Evolutionary conservation across 2,797 vertebrate species (phyloP), one percentile per base, ranked within the genome.

Genomic region (Salarias fasciatus): DNA sequence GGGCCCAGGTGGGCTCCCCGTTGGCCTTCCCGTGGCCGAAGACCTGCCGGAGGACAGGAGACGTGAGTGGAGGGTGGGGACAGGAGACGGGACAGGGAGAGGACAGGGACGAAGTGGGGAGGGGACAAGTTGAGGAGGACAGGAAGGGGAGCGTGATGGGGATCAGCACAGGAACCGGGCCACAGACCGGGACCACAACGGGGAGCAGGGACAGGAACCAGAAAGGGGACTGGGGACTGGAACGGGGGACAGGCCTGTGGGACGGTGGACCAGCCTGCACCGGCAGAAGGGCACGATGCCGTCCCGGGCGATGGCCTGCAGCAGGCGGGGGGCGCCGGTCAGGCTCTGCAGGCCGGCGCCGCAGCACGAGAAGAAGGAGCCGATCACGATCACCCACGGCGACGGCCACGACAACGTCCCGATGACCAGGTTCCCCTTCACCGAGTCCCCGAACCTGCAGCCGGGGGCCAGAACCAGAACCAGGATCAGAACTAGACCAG

Each of bases 21-120:
- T 98, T 98, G 37, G 96, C 93, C 89, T 98, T 99, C 43, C 97
- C 96, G 0, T 98, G 96, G 57, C 97, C 97, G n/a, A 98, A 99
- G 57, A 98, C 92, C 96, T 98, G 29, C 11, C 50, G 8, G 58
- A 5, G 35, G n/a, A 65, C 4, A 50, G 6, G 33, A 35, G 1
- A 35, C 33, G 33, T 35, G 33, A 35, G 33, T 33, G 35, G 33
- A 4, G 6, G 1, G 33, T 3, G 6, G 9, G 33, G 33, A n/a
- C n/a, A n/a, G n/a, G n/a, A n/a, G n/a, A n/a, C n/a, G n/a, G n/a
- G n/a, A n/a, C 9, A 1, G 33, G 33, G 33, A 33, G 6, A 2
- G 9, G 9, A 6, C n/a, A n/a, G n/a, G n/a, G n/a, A n/a, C n/a
- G n/a, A n/a, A n/a, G n/a, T n/a, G n/a, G n/a, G n/a, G n/a, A n/a